Conservation (phyloP, 2,888 invertebrate genomes). For the Ethmia dodecea region DNA sequence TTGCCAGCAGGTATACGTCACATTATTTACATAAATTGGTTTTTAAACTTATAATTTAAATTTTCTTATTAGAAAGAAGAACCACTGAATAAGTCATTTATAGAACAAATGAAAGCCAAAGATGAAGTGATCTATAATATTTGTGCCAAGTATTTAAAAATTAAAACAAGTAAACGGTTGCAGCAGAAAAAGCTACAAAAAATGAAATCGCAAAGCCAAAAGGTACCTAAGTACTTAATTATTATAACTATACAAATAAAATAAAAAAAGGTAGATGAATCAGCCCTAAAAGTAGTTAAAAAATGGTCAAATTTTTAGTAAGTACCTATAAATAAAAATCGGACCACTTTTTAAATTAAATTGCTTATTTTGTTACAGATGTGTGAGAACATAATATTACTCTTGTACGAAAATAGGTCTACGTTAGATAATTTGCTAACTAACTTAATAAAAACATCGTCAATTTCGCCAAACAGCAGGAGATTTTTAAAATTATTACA, state of each 20-base stretch:
- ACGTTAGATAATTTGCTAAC: slow-evolving; percentile 26
- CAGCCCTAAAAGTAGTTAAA: no score
- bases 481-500: slow-evolving; percentile 33
- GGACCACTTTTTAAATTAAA: no score
- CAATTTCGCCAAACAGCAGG: slow-evolving; percentile 26
- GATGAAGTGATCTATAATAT: slow-evolving; percentile 37
- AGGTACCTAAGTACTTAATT: slow-evolving; percentile 15
- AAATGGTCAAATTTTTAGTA: no score
- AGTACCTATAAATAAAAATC: no score
- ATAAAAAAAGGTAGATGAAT: no score
- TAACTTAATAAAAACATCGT: slow-evolving; percentile 26
- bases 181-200: slow-evolving; percentile 43
- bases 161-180: slow-evolving; percentile 30
- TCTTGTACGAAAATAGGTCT: slow-evolving; percentile 32
- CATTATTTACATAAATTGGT: no score
- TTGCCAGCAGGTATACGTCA: no score
- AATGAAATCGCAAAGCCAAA: slow-evolving; percentile 34
- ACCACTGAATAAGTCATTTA: slow-evolving; percentile 17
- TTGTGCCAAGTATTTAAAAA: slow-evolving; percentile 35
- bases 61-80: background rate
- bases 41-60: background rate
- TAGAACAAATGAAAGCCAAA: slow-evolving; percentile 29
- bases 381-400: slow-evolving; percentile 27
- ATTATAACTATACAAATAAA: no score
- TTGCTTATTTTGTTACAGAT: slow-evolving; percentile 25